Percentiles rank a stretch among this genome's conserved stretches.
These are phyloP conservation scores for Zoanthus sociatus DNA, from an alignment of 92 coral and sea anemone genomes.

Conservation along the genomic window DNA sequence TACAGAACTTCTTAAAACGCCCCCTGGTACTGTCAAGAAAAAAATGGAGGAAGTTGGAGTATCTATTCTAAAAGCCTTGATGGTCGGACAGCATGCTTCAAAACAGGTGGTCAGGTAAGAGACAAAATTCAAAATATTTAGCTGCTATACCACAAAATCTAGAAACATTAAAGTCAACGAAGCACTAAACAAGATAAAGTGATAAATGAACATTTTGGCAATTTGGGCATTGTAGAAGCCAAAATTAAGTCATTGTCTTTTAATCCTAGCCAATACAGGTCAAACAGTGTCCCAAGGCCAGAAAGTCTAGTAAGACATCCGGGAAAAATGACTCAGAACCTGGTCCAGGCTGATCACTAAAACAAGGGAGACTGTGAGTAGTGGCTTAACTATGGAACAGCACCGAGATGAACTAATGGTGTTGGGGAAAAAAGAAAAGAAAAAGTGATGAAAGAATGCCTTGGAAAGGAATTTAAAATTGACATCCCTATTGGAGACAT, in stretches of 20 bases:
- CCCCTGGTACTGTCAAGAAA: not conserved
- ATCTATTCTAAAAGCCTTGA: constrained; percentile 1
- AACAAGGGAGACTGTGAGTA: not conserved
- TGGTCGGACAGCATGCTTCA: constrained; percentile 14
- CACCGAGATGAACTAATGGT: not conserved
- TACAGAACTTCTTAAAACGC: constrained; percentile 1
- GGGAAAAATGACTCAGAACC: not conserved
- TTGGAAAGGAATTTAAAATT: constrained; percentile 29
- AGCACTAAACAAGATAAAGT: too few species aligned
- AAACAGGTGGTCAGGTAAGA: constrained; percentile 32
- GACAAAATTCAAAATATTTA: too few species aligned
- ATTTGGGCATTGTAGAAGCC: too few species aligned
- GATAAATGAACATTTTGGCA: not conserved
- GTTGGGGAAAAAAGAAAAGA: constrained; percentile 31
- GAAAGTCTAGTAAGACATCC: too few species aligned
- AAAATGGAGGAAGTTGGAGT: constrained; percentile 29
- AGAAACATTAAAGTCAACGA: too few species aligned
- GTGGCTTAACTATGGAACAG: not conserved
- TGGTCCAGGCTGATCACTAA: not conserved
- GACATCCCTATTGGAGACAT: constrained; percentile 10
- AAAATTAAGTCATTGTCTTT: not conserved
- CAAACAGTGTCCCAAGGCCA: not conserved
- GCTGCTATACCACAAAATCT: too few species aligned
- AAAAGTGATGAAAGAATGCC: constrained; percentile 37
- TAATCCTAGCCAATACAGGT: constrained; percentile 17